Evolutionary conservation across 2,888 invertebrate species (phyloP).

Genomic region (Netelia inedita): DNA sequence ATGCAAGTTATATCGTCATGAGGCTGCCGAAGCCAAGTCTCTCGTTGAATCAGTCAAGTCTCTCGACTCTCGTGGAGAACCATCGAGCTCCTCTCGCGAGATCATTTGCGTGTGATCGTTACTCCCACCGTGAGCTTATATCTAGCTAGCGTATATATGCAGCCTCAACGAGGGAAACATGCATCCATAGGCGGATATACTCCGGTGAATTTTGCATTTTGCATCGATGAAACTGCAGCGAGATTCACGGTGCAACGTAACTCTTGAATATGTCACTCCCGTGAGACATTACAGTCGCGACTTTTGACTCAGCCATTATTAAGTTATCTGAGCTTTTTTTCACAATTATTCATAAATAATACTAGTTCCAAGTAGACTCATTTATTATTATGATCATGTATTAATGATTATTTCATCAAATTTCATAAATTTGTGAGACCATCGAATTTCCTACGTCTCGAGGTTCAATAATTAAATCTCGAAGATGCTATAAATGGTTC

Average conservation of each 20-base stretch:
- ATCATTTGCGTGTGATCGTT: slow-evolving; percentile 75
- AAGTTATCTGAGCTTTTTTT: neutral
- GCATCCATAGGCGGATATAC: slow-evolving; percentile 47
- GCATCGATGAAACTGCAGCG: slow-evolving; percentile 51
- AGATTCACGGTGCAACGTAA: slow-evolving; percentile 53
- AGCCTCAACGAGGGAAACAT: slow-evolving; percentile 37
- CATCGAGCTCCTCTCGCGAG: slow-evolving; percentile 32
- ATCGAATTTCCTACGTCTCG: no score
- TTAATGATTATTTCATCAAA: neutral
- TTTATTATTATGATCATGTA: neutral
- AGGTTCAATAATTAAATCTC: no score
- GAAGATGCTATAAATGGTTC: no score
- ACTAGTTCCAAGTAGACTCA: neutral
- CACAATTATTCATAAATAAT: neutral
- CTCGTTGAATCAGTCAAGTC: slow-evolving; percentile 37
- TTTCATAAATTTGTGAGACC: no score
- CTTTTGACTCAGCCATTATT: neutral
- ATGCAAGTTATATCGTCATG: slow-evolving; percentile 16
- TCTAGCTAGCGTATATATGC: slow-evolving; percentile 22
- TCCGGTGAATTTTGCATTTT: slow-evolving; percentile 67
- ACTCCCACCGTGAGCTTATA: slow-evolving; percentile 49
- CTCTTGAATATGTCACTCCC: slow-evolving; percentile 17
- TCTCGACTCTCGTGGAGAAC: slow-evolving; percentile 13
- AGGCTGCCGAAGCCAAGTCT: slow-evolving; percentile 42
- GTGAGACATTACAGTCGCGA: neutral